Conservation (phyloP, 2,113 vertebrate genomes). For the Gymnocephalus cernua region DNA sequence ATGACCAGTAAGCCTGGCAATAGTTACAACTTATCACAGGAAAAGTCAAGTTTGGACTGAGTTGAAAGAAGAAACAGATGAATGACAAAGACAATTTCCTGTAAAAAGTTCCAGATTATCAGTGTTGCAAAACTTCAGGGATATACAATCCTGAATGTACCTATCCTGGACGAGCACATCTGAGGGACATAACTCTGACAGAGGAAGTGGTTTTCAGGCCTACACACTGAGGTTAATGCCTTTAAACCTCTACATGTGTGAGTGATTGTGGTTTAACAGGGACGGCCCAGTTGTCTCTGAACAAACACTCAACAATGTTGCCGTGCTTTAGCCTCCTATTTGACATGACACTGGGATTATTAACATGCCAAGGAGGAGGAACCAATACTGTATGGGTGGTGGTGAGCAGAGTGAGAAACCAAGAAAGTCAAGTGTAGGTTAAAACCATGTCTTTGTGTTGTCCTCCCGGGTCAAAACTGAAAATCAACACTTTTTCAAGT, state of each 20-base stretch:
- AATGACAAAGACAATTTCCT: slow-evolving; percentile 44
- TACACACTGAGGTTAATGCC: slow-evolving; percentile 73
- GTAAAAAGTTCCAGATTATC: slow-evolving; percentile 55
- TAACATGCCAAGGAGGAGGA: slow-evolving; percentile 25
- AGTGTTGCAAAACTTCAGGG: slow-evolving; percentile 41
- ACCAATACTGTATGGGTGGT: slow-evolving; percentile 12
- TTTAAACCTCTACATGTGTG: slow-evolving; percentile 82
- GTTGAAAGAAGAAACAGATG: slow-evolving; percentile 46
- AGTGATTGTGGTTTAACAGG: slow-evolving; percentile 78
- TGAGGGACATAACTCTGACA: slow-evolving; percentile 55
- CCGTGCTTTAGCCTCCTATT: slow-evolving; percentile 49
- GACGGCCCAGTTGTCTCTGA: slow-evolving; percentile 60
- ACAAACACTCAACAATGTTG: slow-evolving; percentile 49
- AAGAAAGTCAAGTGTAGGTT: neutral
- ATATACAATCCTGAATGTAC: slow-evolving; percentile 42
- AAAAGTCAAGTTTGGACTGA: slow-evolving; percentile 1
- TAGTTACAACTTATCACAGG: slow-evolving; percentile 40
- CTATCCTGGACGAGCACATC: slow-evolving; percentile 27
- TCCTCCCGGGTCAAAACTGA: no score
- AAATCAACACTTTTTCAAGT: no score
- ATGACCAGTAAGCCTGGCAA: slow-evolving; percentile 38
- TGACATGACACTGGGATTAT: slow-evolving; percentile 53
- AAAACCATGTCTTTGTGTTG: slow-evolving; percentile 17
- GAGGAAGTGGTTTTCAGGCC: slow-evolving; percentile 76
- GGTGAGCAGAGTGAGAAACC: neutral